Percentiles rank a stretch among this genome's conserved stretches.
Conservation (phyloP, 2,888 invertebrate genomes). For the Crepidodera aurea region DNA sequence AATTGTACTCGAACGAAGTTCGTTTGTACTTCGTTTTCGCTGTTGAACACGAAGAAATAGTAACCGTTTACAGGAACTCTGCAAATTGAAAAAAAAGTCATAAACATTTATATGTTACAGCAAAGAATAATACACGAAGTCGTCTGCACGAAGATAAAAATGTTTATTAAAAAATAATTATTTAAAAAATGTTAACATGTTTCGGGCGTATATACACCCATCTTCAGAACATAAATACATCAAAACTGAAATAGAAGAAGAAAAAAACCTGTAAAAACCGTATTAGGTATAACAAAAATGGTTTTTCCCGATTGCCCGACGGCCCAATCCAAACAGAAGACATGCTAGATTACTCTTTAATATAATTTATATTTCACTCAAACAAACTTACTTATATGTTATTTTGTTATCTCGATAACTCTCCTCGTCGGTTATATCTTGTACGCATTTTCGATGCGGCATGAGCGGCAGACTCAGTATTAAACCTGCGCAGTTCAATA, state of each 20-base stretch:
- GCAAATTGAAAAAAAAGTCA: conserved; percentile 49
- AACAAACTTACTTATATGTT: conserved; percentile 73
- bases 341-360: too few species aligned
- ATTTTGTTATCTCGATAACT: conserved; percentile 70
- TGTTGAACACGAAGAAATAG: conserved; percentile 85
- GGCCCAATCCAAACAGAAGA: too few species aligned
- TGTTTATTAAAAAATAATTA: too few species aligned
- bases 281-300: too few species aligned
- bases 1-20: conserved; percentile 76
- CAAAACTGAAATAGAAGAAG: too few species aligned
- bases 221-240: too few species aligned
- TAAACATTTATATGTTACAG: not conserved
- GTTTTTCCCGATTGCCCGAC: too few species aligned
- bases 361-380: too few species aligned
- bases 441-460: conserved; percentile 68
- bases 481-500: conserved; percentile 76
- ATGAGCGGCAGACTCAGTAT: conserved; percentile 76
- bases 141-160: not conserved
- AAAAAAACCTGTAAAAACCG: too few species aligned
- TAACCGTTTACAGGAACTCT: conserved; percentile 79
- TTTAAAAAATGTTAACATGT: too few species aligned
- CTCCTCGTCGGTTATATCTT: conserved; percentile 56
- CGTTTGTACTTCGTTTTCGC: conserved; percentile 78
- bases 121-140: not conserved
- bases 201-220: too few species aligned